Percentiles rank a stretch among this genome's conserved stretches.
Conservation (phyloP, 2,888 invertebrate species). For the Drosophila neotestacea region DNA sequence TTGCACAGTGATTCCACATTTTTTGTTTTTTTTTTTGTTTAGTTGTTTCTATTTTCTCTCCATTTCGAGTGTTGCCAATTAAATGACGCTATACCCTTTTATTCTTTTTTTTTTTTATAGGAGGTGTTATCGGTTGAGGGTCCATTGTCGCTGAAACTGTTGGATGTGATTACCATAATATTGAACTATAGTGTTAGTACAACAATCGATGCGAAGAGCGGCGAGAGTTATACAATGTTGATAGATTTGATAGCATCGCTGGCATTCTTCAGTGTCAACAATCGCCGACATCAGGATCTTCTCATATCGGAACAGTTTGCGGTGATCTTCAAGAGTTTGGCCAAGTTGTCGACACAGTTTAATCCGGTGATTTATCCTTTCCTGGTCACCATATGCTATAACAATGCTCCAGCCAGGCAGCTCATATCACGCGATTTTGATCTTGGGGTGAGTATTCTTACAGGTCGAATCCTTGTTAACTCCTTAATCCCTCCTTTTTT, state of each 20-base stretch:
- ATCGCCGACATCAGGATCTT: conserved; percentile 84
- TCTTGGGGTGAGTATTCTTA: conserved; percentile 80
- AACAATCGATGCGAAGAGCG: conserved; percentile 75
- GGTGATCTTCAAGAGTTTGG: conserved; percentile 84
- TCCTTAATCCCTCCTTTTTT: not conserved
- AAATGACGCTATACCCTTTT: conserved; percentile 38
- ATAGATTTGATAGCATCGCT: conserved; percentile 85
- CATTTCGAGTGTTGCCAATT: conserved; percentile 64
- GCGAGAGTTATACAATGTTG: conserved; percentile 84
- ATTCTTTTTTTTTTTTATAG: conserved; percentile 57
- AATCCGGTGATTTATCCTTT: conserved; percentile 85
- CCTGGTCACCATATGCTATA: conserved; percentile 83
- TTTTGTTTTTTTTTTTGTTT: conserved; percentile 11
- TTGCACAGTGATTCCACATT: conserved; percentile 69
- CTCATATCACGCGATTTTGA: conserved; percentile 84
- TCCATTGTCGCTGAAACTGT: conserved; percentile 81
- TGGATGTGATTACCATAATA: conserved; percentile 84
- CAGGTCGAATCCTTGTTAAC: not conserved
- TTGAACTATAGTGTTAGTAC: conserved; percentile 82
- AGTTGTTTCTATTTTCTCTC: conserved; percentile 26
- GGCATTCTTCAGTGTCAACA: conserved; percentile 85
- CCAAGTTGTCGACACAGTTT: conserved; percentile 84
- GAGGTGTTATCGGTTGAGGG: conserved; percentile 84
- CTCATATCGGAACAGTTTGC: conserved; percentile 84
- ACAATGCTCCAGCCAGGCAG: conserved; percentile 83